These are phyloP conservation scores for Pseudomyrmex pallidus DNA, from an alignment of 1,140 invertebrate species.

Conservation along the genomic window DNA sequence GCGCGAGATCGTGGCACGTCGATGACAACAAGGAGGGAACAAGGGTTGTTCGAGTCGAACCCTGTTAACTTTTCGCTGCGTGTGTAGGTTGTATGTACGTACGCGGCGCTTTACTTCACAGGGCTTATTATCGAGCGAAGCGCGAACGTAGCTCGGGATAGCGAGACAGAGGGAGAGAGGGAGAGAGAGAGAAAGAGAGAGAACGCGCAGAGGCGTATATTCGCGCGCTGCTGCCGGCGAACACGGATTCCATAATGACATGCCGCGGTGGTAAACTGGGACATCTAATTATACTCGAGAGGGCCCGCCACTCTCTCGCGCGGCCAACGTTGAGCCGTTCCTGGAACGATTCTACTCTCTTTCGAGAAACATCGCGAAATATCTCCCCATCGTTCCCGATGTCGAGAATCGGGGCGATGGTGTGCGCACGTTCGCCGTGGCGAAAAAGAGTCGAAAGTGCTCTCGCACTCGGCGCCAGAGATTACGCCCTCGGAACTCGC, in stretches of 20 bases:
- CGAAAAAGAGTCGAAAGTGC: not conserved
- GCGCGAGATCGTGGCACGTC: not conserved
- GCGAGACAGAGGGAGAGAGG: too few species aligned
- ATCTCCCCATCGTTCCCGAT: conserved; percentile 10
- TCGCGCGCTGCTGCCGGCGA: conserved; percentile 61
- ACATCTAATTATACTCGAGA: conserved; percentile 80
- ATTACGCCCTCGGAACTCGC: conserved; percentile 15
- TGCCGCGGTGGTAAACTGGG: conserved; percentile 75
- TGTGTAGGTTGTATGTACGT: not conserved
- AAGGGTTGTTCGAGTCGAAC: conserved; percentile 17
- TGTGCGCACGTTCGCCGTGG: conserved; percentile 17
- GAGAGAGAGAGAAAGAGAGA: too few species aligned
- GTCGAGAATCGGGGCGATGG: conserved; percentile 42
- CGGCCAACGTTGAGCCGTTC: conserved; percentile 63
- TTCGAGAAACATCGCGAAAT: conserved; percentile 14
- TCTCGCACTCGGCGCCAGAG: not conserved
- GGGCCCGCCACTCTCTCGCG: conserved; percentile 71
- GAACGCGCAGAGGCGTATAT: conserved; percentile 65
- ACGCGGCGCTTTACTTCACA: conserved; percentile 8
- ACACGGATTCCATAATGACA: conserved; percentile 77
- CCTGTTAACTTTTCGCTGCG: conserved; percentile 6
- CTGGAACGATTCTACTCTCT: conserved; percentile 61
- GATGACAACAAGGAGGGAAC: not conserved
- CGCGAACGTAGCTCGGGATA: conserved; percentile 46
- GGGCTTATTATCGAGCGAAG: conserved; percentile 69